Base-by-base conservation (phyloP, 2,797 vertebrate genomes). In the Ctenochaetus hawaiiensis region DNA sequence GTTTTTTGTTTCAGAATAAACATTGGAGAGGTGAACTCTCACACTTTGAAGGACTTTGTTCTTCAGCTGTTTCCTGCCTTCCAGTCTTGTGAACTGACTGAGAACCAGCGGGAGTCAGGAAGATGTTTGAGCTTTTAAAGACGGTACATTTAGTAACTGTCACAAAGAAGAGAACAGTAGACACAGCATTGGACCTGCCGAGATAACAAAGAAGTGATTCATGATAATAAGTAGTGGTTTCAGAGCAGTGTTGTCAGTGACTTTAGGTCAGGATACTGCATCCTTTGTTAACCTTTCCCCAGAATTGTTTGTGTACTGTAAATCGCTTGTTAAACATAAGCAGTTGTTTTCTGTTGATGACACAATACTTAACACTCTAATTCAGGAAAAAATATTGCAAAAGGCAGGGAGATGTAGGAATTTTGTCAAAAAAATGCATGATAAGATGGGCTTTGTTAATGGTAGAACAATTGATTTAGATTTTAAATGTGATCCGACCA, bases 401-500 rank as follows among this genome's bases (percentile, higher is more conserved):
- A 91, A 92, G 86, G 85, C 87, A 92, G 88, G 85, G 77, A 92
- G 80, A 69, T 80, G 83, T 79, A 68, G 73, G 57, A 72, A 54
- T 73, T 84, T 61, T 83, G 74, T 84, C 68, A 78, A 83, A 87
- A 81, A 83, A 87, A 81, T 79, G 90, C 90, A 93, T 85, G 87
- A 80, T 76, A 75, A 79, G 86, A 87, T 84, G 80, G 92, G 82
- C 82, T 94, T 92, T 90, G 90, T 91, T 90, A 89, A 88, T 77
- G 86, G 79, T 85, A 77, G 88, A 90, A 92, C 81, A 92, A 83
- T 85, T 89, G 87, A 90, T 91, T 78, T 87, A 82, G 87, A 93
- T 90, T 89, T 89, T 83, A 89, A 93, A 92, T 88, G 89, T 92
- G 90, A 94, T 90, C 94, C 93, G 95, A 96, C 97, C 97, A 93